Conservation (phyloP, 1,140 invertebrate species). For the Papilio aristodemus region DNA sequence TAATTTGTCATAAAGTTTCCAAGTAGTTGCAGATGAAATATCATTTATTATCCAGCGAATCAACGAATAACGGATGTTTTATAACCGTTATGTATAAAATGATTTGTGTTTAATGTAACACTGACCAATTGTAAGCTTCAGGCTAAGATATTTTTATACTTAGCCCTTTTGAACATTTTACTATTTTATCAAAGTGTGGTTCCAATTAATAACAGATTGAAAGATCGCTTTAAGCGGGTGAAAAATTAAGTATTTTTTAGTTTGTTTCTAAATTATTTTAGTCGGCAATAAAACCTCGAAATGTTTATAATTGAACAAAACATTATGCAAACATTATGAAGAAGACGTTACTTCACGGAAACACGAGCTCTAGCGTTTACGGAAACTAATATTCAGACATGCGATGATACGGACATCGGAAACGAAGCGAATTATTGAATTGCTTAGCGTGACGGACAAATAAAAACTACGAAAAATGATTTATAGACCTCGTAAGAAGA, state of each 20-base stretch:
- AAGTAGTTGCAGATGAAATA: constrained; percentile 12
- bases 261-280: not conserved
- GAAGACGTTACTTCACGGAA: constrained; percentile 13
- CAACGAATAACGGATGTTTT: constrained; percentile 12
- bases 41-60: constrained; percentile 1
- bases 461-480: not conserved
- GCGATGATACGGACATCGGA: constrained; percentile 15
- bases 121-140: not conserved
- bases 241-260: not conserved
- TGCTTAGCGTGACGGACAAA: not conserved
- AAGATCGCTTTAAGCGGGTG: not conserved
- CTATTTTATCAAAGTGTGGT: too few relatives aligned
- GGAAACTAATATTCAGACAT: constrained; percentile 1
- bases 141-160: not conserved
- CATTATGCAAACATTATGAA: constrained; percentile 4
- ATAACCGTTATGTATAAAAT: constrained; percentile 4
- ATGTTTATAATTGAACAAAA: constrained; percentile 18
- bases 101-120: constrained; percentile 4
- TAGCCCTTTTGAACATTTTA: too few relatives aligned
- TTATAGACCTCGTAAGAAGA: not conserved
- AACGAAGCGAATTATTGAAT: not conserved
- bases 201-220: too few relatives aligned
- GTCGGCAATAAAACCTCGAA: not conserved
- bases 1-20: not conserved
- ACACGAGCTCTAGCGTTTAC: not conserved